Evolutionary conservation across 2,888 invertebrate species (phyloP).

Genomic region (Gasteruption jaculator): DNA sequence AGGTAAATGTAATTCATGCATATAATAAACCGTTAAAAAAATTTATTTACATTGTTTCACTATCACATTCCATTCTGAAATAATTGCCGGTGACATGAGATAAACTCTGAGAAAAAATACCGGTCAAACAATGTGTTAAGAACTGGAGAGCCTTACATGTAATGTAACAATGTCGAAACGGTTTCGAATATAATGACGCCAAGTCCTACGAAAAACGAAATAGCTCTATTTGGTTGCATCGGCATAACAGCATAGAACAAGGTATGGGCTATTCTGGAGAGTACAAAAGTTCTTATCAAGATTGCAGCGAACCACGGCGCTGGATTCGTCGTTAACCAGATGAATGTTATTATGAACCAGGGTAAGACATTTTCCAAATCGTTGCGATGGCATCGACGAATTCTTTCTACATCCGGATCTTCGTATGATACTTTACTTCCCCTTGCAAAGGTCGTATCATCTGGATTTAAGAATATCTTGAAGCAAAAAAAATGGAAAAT

Average conservation of each 20-base stretch:
- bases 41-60: not conserved
- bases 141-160: slow-evolving; percentile 19
- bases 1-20: too few species aligned
- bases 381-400: slow-evolving; percentile 57
- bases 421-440: slow-evolving; percentile 24
- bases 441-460: slow-evolving; percentile 26
- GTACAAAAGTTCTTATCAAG: slow-evolving; percentile 54
- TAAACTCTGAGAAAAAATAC: slow-evolving; percentile 10
- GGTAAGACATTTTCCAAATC: slow-evolving; percentile 58
- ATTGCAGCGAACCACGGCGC: slow-evolving; percentile 47
- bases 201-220: slow-evolving; percentile 49
- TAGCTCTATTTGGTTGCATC: slow-evolving; percentile 54
- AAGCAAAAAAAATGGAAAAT: slow-evolving; percentile 11
- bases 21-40: too few species aligned
- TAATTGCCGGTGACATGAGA: slow-evolving; percentile 9
- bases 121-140: not conserved
- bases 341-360: slow-evolving; percentile 53
- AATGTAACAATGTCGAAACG: slow-evolving; percentile 26
- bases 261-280: slow-evolving; percentile 54
- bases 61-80: not conserved
- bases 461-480: slow-evolving; percentile 37
- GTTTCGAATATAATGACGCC: slow-evolving; percentile 50
- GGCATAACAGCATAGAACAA: slow-evolving; percentile 53
- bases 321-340: slow-evolving; percentile 56
- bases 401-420: slow-evolving; percentile 54